These are phyloP conservation scores for Drosophila demipolita DNA, from an alignment of 2,888 invertebrate genomes.

Conservation along the genomic window DNA sequence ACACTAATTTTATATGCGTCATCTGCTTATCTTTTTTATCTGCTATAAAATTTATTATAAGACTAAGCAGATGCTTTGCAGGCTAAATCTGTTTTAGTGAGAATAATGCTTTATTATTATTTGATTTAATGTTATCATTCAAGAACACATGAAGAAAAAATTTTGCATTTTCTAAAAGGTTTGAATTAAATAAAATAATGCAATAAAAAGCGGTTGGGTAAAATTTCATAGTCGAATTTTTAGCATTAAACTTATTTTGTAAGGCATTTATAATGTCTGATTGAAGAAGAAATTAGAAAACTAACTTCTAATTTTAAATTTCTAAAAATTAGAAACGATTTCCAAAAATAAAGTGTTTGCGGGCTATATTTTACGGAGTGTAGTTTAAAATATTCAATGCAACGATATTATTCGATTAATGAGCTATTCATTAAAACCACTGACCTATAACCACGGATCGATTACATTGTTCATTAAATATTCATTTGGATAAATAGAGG, in stretches of 20 bases:
- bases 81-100: background rate
- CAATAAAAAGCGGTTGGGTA: background rate
- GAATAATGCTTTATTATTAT: background rate
- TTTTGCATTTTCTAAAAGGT: background rate
- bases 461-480: conserved; percentile 26
- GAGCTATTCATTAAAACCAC: conserved; percentile 21
- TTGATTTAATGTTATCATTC: background rate
- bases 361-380: background rate
- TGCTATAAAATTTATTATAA: background rate
- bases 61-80: background rate
- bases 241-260: background rate
- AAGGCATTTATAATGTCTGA: background rate
- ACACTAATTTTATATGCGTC: conserved; percentile 1
- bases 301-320: background rate
- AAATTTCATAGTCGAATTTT: background rate
- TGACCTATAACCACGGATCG: conserved; percentile 60
- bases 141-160: background rate
- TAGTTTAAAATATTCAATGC: background rate
- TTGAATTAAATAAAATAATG: background rate
- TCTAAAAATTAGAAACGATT: background rate
- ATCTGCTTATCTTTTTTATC: background rate
- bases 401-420: no score
- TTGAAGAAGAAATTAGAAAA: background rate
- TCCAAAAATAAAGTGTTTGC: background rate
- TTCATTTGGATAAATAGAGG: conserved; percentile 8